Conservation (phyloP, 2,797 vertebrate genomes). For the Anguilla marmorata region DNA sequence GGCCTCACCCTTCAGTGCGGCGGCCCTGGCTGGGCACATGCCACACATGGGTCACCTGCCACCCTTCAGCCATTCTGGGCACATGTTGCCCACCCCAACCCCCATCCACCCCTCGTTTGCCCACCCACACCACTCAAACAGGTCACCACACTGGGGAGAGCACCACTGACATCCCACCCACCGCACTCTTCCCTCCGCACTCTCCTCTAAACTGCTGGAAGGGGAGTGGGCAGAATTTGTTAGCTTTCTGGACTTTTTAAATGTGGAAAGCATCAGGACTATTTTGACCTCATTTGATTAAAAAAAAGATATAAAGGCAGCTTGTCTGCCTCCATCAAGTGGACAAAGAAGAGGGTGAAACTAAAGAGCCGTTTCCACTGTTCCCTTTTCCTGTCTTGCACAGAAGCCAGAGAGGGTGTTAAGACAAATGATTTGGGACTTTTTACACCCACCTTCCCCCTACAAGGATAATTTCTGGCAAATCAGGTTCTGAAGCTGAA, state of each 20-base stretch:
- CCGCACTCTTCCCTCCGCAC: neutral
- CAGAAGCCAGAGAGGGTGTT: conserved; percentile 40
- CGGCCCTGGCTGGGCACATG: conserved; percentile 86
- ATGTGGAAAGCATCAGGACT: conserved; percentile 45
- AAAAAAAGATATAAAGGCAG: conserved; percentile 45
- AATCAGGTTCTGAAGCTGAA: conserved; percentile 38
- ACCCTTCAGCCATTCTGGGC: conserved; percentile 89
- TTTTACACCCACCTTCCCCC: conserved; percentile 28
- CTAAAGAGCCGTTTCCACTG: conserved; percentile 49
- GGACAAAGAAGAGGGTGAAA: conserved; percentile 46
- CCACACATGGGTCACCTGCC: conserved; percentile 86
- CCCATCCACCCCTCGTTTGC: conserved; percentile 93
- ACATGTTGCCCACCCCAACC: conserved; percentile 91
- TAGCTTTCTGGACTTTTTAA: neutral
- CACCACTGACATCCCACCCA: conserved; percentile 44
- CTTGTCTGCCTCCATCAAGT: conserved; percentile 51
- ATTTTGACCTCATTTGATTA: conserved; percentile 48
- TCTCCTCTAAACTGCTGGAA: conserved; percentile 32
- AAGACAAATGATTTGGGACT: conserved; percentile 36
- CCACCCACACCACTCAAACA: conserved; percentile 90
- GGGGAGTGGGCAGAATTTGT: conserved; percentile 50
- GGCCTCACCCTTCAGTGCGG: conserved; percentile 81
- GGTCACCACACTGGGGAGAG: conserved; percentile 95
- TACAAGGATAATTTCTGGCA: conserved; percentile 35
- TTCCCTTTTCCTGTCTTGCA: conserved; percentile 54